Evolutionary conservation across 92 coral and sea anemone species (phyloP), one percentile per base, ranked within the genome.

Genomic region (Montipora capitata): DNA sequence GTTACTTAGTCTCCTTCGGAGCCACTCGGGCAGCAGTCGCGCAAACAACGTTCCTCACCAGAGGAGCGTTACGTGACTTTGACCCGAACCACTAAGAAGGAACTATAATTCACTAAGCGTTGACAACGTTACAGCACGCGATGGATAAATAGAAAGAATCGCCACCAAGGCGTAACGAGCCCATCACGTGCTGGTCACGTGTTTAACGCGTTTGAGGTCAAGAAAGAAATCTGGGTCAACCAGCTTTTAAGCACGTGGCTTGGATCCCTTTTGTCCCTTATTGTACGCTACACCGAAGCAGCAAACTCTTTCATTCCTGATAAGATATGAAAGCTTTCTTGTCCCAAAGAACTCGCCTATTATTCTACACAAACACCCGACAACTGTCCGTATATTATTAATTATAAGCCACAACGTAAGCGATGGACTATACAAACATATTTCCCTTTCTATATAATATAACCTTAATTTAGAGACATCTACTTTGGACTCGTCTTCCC

Each of bases 401-500:
- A n/a, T 20, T 20, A 20, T 20, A 80, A 70, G 66, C 76, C 48
- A 67, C 4, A 40, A 80, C 84, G 84, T 13, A 80, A 49, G 76
- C 45, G 67, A 67, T 41, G 78, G 70, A 70, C 86, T 82, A 82
- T 82, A 82, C 86, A 82, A 82, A 82, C 78, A 20, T 20, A 20
- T 20, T 20, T 20, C 27, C 27, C 27, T 20, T 82, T 82, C 86
- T 82, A 82, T 72, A 82, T 82, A 82, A 20, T 20, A 20, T 69
- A 69, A 52, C 86, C 78, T 81, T 81, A 81, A 52, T 81, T 79
- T 49, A 68, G 13, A 51, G 86, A 81, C 68, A 81, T 82, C 78
- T 82, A 56, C 70, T 70, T 10, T 11, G 6, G 76, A 44, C 16
- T 52, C 75, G 65, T 35, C 39, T 80, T 80, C 8, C 40, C 76